Conservation (phyloP, 1,140 invertebrate genomes). For the Leucophenga varia region DNA sequence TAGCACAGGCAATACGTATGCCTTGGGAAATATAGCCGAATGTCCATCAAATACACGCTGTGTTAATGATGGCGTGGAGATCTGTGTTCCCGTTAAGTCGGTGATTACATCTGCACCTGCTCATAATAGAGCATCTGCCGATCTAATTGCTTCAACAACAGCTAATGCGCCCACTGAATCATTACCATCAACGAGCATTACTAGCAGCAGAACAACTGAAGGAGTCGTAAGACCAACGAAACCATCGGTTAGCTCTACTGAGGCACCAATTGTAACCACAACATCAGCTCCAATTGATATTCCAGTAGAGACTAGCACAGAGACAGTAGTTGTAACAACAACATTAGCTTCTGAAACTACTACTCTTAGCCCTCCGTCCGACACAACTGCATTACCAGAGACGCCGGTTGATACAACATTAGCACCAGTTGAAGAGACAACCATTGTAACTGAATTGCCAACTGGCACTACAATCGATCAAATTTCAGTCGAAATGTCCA, state of each 20-base stretch:
- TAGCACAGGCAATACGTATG: slow-evolving; percentile 7
- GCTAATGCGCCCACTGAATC: background rate
- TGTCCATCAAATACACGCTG: slow-evolving; percentile 36
- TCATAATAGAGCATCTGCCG: slow-evolving; percentile 23
- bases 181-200: slow-evolving; percentile 3
- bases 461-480: too few species aligned
- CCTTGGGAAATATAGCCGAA: slow-evolving; percentile 19
- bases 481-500: too few species aligned
- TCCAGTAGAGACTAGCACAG: slow-evolving; percentile 2
- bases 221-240: slow-evolving; percentile 5
- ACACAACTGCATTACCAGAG: slow-evolving; percentile 3
- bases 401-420: slow-evolving; percentile 1
- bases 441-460: too few species aligned
- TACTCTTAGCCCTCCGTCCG: slow-evolving; percentile 7
- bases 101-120: slow-evolving; percentile 24
- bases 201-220: slow-evolving; percentile 8
- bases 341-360: slow-evolving; percentile 6
- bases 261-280: slow-evolving; percentile 5
- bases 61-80: slow-evolving; percentile 42
- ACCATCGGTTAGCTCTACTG: slow-evolving; percentile 3
- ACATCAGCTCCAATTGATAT: slow-evolving; percentile 2
- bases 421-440: too few species aligned
- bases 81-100: slow-evolving; percentile 36
- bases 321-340: slow-evolving; percentile 5
- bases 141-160: slow-evolving; percentile 22